phyloP scores from a whole-genome alignment of 1,140 invertebrate genomes.

The Armadillidium nasatum region DNA sequence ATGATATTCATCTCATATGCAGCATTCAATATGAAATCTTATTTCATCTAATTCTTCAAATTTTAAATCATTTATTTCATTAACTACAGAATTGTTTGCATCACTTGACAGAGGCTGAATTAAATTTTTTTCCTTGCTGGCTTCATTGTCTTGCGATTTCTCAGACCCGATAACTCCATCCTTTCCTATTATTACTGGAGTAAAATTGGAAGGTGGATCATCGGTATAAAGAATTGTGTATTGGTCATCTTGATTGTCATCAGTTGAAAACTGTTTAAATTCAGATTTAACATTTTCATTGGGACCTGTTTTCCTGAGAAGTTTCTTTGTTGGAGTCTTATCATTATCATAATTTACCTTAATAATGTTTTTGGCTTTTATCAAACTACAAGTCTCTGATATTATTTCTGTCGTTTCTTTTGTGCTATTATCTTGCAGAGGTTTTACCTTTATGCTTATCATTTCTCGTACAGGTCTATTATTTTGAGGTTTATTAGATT shows the following conservation, averaged over 20 bases:
- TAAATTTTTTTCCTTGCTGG: not conserved
- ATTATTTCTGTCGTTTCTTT: too few relatives aligned
- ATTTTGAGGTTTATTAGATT: too few relatives aligned
- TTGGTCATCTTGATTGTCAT: not conserved
- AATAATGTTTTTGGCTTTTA: too few relatives aligned
- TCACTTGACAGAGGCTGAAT: not conserved
- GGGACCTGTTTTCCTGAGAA: too few relatives aligned
- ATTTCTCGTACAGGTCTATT: too few relatives aligned
- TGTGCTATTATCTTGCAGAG: too few relatives aligned
- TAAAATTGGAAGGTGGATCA: constrained; percentile 7
- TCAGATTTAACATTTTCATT: too few relatives aligned
- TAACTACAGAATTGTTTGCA: not conserved
- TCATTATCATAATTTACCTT: too few relatives aligned
- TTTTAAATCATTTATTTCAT: not conserved
- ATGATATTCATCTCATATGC: not conserved
- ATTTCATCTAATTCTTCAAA: not conserved
- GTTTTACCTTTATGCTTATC: too few relatives aligned
- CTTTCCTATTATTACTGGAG: not conserved
- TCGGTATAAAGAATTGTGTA: not conserved
- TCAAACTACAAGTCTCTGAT: too few relatives aligned
- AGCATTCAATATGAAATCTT: not conserved
- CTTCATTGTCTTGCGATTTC: not conserved
- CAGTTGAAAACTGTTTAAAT: not conserved
- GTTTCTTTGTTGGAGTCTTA: too few relatives aligned
- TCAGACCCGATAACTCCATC: not conserved